A percentile compares a stretch with the other conserved stretches of the same genome.
Evolutionary conservation across 2,888 invertebrate species (phyloP).

Genomic region (Dasypolia templi): DNA sequence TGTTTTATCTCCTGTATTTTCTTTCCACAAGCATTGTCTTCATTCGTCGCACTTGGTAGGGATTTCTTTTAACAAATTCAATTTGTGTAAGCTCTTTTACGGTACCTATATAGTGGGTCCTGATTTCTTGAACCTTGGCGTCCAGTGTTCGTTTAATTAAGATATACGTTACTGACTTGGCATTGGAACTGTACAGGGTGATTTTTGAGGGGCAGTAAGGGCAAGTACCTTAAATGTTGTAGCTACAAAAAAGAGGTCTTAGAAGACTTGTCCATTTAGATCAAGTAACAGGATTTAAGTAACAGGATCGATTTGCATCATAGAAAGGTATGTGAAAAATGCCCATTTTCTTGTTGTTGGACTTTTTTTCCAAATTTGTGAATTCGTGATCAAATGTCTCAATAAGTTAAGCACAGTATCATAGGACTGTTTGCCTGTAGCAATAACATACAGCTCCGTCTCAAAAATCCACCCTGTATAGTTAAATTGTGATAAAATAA

Average conservation of each 20-base stretch:
- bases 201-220: background rate
- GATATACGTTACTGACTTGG: constrained; percentile 62
- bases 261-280: too few species aligned
- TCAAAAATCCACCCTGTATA: background rate
- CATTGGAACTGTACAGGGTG: constrained; percentile 40
- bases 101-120: constrained; percentile 50
- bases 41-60: constrained; percentile 64
- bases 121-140: constrained; percentile 56
- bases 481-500: constrained; percentile 55
- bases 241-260: background rate
- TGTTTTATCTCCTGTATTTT: constrained; percentile 63
- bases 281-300: too few species aligned
- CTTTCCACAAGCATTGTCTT: constrained; percentile 60
- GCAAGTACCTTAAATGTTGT: background rate
- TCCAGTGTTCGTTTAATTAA: constrained; percentile 67
- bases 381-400: background rate
- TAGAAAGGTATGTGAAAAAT: background rate
- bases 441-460: background rate
- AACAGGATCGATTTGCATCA: too few species aligned
- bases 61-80: constrained; percentile 73
- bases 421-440: too few species aligned
- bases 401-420: background rate
- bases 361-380: background rate
- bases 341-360: too few species aligned
- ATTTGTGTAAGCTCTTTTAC: constrained; percentile 74